A percentile compares a stretch with the other conserved stretches of the same genome.
Evolutionary conservation across 2,888 invertebrate species (phyloP).

Genomic region (Dynastes hyllus): DNA sequence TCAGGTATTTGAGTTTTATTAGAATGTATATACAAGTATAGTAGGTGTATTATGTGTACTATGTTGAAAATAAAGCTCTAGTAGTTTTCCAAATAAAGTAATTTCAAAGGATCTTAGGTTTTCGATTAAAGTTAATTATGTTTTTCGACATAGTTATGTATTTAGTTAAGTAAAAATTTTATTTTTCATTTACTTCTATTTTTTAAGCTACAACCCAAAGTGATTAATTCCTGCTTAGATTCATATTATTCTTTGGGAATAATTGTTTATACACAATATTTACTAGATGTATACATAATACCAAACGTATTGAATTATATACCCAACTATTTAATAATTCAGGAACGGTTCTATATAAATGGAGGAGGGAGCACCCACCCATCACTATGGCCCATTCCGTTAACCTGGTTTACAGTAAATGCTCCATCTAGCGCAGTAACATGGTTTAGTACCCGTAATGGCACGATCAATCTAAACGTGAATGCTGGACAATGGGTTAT

Average conservation of each 20-base stretch:
- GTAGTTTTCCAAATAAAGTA: too few species aligned
- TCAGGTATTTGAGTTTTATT: constrained; percentile 49
- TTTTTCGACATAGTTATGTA: too few species aligned
- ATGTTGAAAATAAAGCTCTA: too few species aligned
- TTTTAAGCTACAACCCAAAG: too few species aligned
- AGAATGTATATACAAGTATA: too few species aligned
- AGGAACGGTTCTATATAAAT: constrained; percentile 44
- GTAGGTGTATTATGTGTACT: too few species aligned
- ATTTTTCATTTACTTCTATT: too few species aligned
- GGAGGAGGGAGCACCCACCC: constrained; percentile 69
- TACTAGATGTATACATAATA: neutral
- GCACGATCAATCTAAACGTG: neutral
- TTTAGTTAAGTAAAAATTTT: too few species aligned
- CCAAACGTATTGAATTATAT: neutral
- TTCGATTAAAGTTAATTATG: too few species aligned
- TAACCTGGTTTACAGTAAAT: constrained; percentile 39
- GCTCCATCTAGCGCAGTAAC: neutral
- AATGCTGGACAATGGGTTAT: constrained; percentile 11
- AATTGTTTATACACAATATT: too few species aligned
- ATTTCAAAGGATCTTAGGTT: too few species aligned
- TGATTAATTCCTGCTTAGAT: neutral
- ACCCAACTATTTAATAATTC: neutral
- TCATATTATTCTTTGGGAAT: too few species aligned
- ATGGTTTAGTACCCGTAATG: constrained; percentile 21
- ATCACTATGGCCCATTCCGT: constrained; percentile 42